A percentile compares a stretch with the other conserved stretches of the same genome.
phyloP scores from a whole-genome alignment of 2,113 vertebrate genomes.

The Corapipo altera region DNA sequence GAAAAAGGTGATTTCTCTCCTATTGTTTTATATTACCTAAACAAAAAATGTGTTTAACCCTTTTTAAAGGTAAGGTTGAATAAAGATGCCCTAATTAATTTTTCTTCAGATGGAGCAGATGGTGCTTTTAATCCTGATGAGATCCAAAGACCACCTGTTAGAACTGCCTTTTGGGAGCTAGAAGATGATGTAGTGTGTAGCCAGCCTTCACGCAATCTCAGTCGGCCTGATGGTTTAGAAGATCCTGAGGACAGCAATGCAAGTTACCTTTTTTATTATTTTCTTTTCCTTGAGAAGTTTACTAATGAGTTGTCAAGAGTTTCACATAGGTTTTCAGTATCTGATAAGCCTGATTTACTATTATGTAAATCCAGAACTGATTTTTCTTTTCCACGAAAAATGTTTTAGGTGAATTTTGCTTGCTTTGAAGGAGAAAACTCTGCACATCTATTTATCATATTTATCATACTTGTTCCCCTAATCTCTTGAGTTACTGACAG shows the following conservation, averaged over 20 bases:
- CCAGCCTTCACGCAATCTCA: constrained; percentile 92
- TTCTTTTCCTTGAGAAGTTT: not conserved
- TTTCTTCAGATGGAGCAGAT: constrained; percentile 85
- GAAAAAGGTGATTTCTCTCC: not conserved
- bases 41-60: not conserved
- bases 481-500: not conserved
- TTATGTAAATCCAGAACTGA: not conserved
- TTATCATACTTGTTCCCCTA: not conserved
- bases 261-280: constrained; percentile 17
- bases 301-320: not conserved
- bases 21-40: not conserved
- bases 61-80: not conserved
- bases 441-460: not conserved
- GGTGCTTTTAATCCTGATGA: constrained; percentile 91
- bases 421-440: not conserved
- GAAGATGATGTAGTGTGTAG: constrained; percentile 95
- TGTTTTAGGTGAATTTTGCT: not conserved
- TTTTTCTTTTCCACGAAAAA: not conserved
- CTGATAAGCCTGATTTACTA: not conserved
- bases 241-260: constrained; percentile 85
- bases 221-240: constrained; percentile 91
- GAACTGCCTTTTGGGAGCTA: constrained; percentile 83
- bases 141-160: constrained; percentile 87
- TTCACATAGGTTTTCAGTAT: not conserved
- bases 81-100: not conserved